Conservation (phyloP, 2,797 vertebrate species). For the Tinamus major region DNA sequence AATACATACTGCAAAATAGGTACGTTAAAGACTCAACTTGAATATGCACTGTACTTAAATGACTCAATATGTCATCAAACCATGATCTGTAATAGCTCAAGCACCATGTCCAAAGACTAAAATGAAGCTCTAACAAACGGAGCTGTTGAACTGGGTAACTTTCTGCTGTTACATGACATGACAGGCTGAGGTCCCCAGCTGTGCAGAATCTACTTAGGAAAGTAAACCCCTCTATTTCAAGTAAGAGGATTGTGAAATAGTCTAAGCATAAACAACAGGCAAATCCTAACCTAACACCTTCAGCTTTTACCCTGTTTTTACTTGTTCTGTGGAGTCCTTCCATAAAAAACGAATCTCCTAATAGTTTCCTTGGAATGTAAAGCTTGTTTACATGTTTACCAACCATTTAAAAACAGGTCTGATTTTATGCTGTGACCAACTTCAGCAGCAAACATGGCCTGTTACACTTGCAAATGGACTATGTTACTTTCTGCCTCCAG, state of each 20-base stretch:
- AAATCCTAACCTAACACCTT: background rate
- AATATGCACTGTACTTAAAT: background rate
- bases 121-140: background rate
- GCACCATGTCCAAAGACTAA: background rate
- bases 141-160: background rate
- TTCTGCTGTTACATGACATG: background rate
- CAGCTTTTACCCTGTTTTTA: background rate
- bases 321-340: background rate
- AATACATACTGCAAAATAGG: background rate
- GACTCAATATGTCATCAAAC: background rate
- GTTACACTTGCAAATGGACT: background rate
- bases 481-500: background rate
- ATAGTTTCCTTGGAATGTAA: background rate
- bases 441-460: background rate
- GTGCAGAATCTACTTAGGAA: background rate
- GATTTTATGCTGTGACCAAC: background rate
- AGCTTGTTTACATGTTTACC: background rate
- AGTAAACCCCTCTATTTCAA: background rate
- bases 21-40: fast-evolving
- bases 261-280: background rate
- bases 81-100: background rate
- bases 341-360: background rate
- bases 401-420: background rate
- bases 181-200: background rate
- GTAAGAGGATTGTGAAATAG: background rate